Conservation (phyloP, 2,888 invertebrate genomes). For the Lobophora halterata region DNA sequence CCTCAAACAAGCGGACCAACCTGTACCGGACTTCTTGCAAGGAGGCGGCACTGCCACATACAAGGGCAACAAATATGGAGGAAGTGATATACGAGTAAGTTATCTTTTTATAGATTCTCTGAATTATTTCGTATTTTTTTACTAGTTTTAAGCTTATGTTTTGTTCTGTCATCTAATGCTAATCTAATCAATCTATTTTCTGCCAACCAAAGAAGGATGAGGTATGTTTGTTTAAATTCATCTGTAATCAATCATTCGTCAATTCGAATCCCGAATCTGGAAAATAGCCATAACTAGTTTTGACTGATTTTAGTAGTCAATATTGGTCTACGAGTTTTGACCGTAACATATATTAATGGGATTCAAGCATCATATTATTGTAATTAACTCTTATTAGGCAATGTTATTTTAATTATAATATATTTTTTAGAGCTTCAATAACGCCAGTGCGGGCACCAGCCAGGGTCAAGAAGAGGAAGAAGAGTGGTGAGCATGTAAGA, state of each 20-base stretch:
- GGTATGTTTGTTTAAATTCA: too few species aligned
- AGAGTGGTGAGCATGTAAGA: conserved; percentile 68
- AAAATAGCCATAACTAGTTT: too few species aligned
- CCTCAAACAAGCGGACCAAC: conserved; percentile 88
- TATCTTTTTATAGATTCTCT: too few species aligned
- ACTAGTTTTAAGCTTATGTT: background rate
- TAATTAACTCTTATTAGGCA: too few species aligned
- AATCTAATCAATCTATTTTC: conserved; percentile 2
- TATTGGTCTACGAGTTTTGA: too few species aligned
- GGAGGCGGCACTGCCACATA: conserved; percentile 72
- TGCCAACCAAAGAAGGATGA: conserved; percentile 17
- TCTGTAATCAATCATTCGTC: too few species aligned
- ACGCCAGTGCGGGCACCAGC: conserved; percentile 40
- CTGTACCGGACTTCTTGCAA: conserved; percentile 88
- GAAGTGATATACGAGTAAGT: conserved; percentile 85
- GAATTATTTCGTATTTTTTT: background rate
- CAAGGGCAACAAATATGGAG: conserved; percentile 83
- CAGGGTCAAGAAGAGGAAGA: conserved; percentile 76
- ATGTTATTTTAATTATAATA: too few species aligned
- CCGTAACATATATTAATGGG: too few species aligned
- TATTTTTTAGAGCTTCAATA: conserved; percentile 63
- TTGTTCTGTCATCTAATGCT: too few species aligned
- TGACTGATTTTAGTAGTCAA: too few species aligned
- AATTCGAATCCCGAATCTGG: too few species aligned
- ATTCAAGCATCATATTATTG: too few species aligned